Evolutionary conservation across 1,140 invertebrate species (phyloP).

Genomic region (Neuroterus valhalla): DNA sequence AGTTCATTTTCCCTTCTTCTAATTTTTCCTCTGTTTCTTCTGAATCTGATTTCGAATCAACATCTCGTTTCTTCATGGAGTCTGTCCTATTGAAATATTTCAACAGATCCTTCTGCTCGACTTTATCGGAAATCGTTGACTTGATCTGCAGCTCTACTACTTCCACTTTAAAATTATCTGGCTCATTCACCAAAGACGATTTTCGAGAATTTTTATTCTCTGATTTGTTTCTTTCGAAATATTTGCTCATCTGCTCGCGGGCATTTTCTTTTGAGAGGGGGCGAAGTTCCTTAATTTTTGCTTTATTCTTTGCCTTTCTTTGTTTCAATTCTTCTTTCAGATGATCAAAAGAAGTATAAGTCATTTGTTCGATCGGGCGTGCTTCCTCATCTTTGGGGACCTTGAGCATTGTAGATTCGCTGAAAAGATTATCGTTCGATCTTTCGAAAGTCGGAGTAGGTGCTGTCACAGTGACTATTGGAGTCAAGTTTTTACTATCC

Average conservation of each 20-base stretch:
- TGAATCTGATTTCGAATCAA: no score
- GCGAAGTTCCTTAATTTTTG: conserved; percentile 54
- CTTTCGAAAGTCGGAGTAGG: conserved; percentile 63
- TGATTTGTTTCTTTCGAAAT: conserved; percentile 55
- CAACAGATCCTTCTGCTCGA: conserved; percentile 63
- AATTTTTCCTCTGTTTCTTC: not conserved
- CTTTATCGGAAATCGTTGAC: conserved; percentile 63
- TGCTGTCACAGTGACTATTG: conserved; percentile 60
- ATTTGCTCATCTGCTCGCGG: conserved; percentile 65
- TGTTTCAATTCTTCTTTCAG: conserved; percentile 65
- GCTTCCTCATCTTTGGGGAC: conserved; percentile 47
- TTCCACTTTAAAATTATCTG: conserved; percentile 32
- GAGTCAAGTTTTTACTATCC: conserved; percentile 16
- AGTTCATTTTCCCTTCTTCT: not conserved
- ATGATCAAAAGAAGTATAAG: conserved; percentile 56
- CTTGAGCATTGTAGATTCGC: conserved; percentile 42
- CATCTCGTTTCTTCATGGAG: conserved; percentile 4
- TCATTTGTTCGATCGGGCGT: conserved; percentile 27
- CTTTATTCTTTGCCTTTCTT: conserved; percentile 64
- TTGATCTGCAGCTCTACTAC: conserved; percentile 59
- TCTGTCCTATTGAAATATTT: conserved; percentile 63
- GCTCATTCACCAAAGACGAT: conserved; percentile 24
- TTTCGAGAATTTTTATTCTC: conserved; percentile 25
- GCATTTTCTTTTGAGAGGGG: conserved; percentile 66
- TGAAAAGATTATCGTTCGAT: conserved; percentile 38